Evolutionary conservation across 2,888 invertebrate genomes (phyloP), one percentile per base, ranked within the genome.

Genomic region (Andrena fulva): DNA sequence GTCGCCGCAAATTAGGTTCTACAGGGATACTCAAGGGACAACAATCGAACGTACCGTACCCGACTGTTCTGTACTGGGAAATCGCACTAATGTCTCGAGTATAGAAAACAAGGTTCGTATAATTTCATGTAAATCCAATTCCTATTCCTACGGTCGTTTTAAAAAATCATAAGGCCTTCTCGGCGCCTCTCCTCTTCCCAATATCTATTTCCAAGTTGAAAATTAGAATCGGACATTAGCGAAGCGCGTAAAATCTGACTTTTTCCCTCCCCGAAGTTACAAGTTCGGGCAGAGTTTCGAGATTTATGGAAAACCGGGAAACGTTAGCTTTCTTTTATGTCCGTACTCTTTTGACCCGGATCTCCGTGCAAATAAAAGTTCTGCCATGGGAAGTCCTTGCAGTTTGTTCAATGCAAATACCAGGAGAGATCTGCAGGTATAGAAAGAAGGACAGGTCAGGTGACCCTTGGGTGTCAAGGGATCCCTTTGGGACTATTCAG

Each of bases 1-100:
- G 68, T 92, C 92, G 77, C 95, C 95, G 60, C 95, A 95, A 90
- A 95, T 96, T 89, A 95, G 95, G 92, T 96, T 95, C 92, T 96
- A 95, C 92, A 95, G 95, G 87, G 95, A 95, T 85, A 91, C 91
- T 16, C 95, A 95, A 90, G 94, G 95, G 88, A 95, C 95, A 90
- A 95, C 95, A 79, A 94, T 95, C 60, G 95, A 95, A 90, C 93
- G 95, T 90, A 95, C 95, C 89, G 93, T 91, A 33, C 88, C 92
- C 0, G 93, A 93, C 77, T 92, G 91, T 68, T 90, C 92, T 63
- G 89, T 93, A 69, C 91, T 92, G 54, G 93, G 92, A n/a, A 94
- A 93, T 87, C 92, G 94, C 76, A 92, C 92, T n/a, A 93, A 92
- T 84, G 90, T 93, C 77, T 88, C 90, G 33, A 90, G 91, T 77